Base-by-base conservation (phyloP, 2,113 vertebrate species). In the Cyprinodon brontotheroides region DNA sequence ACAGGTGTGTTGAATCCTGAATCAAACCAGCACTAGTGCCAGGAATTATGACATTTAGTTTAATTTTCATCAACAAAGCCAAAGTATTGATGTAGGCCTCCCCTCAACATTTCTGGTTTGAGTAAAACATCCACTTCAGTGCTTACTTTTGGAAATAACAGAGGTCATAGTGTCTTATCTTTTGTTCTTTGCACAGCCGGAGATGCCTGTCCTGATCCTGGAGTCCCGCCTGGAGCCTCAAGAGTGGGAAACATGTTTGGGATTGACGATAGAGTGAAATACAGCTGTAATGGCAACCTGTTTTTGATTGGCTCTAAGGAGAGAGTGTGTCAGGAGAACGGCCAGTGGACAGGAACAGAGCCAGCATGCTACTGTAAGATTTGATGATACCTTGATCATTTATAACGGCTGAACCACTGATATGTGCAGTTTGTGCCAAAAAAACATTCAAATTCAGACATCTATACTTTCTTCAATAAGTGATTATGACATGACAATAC, bases 291-390 rank as follows among this genome's bases (percentile, higher is more conserved):
- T 0, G 6, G 29, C 10, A 73, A 79, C 3, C 59, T 94, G 72
- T 86, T 84, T 65, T 65, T 94, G 77, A 72, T 94, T n/a, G 94
- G 94, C 4, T 91, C 93, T 1, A 81, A 37, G 0, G 85, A 86
- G 22, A 87, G 94, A 70, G 68, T 78, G 39, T 95, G 94, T 86
- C 88, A 66, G 77, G 57, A 92, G 72, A 86, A 41, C 1, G 72
- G 92, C 47, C 69, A 92, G 14, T 95, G 94, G 94, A 86, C 90
- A 0, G 93, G 93, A 4, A 72, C 0, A 20, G 93, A 94, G 67
- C 93, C 94, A 0, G 74, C 79, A n/a, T 95, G 94, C 74, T 95
- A 93, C 69, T 93, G 94, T 95, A 81, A 94, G 93, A 81, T 3
- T 22, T 65, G 20, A 12, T 45, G 20, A 57, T n/a, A 57, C n/a